Evolutionary conservation across 2,113 vertebrate species (phyloP), one percentile per base, ranked within the genome.

Genomic region (Proteles cristata): DNA sequence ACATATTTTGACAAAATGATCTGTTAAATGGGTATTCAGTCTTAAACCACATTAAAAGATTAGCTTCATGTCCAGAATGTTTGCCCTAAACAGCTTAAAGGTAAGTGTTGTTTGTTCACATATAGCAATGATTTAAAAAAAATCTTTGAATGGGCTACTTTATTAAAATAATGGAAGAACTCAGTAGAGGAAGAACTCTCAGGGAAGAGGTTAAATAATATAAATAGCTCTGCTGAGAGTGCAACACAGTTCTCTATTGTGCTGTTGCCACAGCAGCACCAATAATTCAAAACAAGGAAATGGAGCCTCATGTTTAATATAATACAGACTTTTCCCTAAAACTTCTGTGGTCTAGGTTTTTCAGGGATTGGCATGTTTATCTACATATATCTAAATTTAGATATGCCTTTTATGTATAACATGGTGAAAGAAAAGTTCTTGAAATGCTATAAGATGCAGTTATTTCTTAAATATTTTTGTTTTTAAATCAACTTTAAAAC

Each of bases 211-310:
- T 96, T 96, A 97, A 97, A 96, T 96, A 94, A 80, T 95, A 98
- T 96, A 98, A 98, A 97, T 97, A 97, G 95, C 82, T 97, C 87
- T 97, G 96, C 97, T 98, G 96, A 97, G 90, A 91, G 84, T 50
- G 92, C 96, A 98, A 88, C 97, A 96, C 81, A 96, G 88, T 96
- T 97, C 97, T 94, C 90, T 86, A 96, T 96, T 98, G 88, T 97
- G 93, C 90, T 96, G 97, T 97, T 97, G 91, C 98, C 90, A 97
- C 97, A 94, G 97, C 96, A 97, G 94, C 92, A 68, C 97, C 80
- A 97, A 94, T 97, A 96, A 97, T 90, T 97, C 97, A 97, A 96
- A 98, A 97, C 95, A 97, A 98, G 97, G 97, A 97, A 98, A 96
- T 81, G 90, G 90, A 92, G 66, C 94, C 96, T 97, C 66, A 33